Evolutionary conservation across 2,113 vertebrate genomes (phyloP), one percentile per base, ranked within the genome.

Genomic region (Capreolus pygargus): DNA sequence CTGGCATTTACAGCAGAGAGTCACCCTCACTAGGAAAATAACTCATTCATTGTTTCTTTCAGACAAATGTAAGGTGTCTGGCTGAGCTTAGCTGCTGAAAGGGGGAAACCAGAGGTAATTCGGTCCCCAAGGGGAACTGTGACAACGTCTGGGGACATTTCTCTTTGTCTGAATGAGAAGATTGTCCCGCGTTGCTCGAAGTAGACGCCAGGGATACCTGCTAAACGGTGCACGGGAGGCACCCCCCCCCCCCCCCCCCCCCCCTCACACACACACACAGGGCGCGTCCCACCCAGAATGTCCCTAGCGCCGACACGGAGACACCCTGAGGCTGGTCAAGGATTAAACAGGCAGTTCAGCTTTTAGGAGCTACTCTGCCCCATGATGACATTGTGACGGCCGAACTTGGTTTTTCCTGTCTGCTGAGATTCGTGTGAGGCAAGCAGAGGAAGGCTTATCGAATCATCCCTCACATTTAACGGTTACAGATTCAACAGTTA

Each of bases 381-480:
- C 9, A 12, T 70, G 2, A 21, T 30, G 17, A 21, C 6, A 1
- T 0, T 19, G 17, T 13, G 14, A 30, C 0, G 0, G 2, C 1
- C 0, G 45, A 58, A 16, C 30, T 30, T 11, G 2, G 23, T 16
- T 21, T 85, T 2, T 11, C 19, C 14, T 6, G 19, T 55, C 25
- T 50, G 54, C 6, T 5, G 43, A 86, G 64, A 50, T 15, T 0
- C 7, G 2, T 3, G 43, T 4, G 16, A 28, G 3, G 2, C 39
- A 21, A 5, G 6, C 28, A 16, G 21, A 74, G 15, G 4, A 23
- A 3, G 11, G 1, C 0, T 55, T 21, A 19, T 16, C 19, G 2
- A 17, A 27, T 17, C 17, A 50, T 14, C 78, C 45, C 27, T 33
- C 25, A 19, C 3, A 19, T 15, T 19, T 6, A 43, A 28, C 2